Percentiles rank a stretch among this genome's conserved stretches.
These are phyloP conservation scores for Cyphomyrmex costatus DNA, from an alignment of 1,140 invertebrate species.

Conservation along the genomic window DNA sequence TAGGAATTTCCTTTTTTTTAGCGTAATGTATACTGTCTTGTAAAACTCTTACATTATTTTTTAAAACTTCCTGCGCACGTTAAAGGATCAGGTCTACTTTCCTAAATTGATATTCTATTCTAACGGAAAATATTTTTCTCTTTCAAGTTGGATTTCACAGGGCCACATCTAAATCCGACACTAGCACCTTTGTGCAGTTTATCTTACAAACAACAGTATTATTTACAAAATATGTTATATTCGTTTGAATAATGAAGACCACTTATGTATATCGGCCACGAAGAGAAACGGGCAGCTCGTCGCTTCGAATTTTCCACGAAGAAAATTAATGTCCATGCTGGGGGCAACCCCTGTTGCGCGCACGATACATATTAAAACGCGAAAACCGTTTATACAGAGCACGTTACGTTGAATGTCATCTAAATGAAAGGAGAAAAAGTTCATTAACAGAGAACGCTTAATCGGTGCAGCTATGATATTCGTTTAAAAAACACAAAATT, in stretches of 20 bases:
- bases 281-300: constrained; percentile 31
- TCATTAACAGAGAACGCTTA: neutral
- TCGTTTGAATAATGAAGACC: constrained; percentile 53
- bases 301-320: constrained; percentile 43
- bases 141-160: neutral
- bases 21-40: neutral
- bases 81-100: neutral
- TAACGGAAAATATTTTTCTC: constrained; percentile 11
- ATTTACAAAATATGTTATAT: constrained; percentile 17
- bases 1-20: too few relatives aligned
- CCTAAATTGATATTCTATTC: neutral
- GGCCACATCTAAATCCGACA: neutral
- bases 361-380: constrained; percentile 32
- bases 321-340: constrained; percentile 64
- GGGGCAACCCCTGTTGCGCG: constrained; percentile 38
- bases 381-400: neutral
- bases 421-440: constrained; percentile 19
- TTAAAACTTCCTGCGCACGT: neutral
- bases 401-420: neutral
- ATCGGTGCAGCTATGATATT: neutral
- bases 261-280: neutral
- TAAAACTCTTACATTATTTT: neutral
- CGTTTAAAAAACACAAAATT: neutral
- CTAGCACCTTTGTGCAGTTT: neutral
- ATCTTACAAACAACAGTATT: constrained; percentile 8